phyloP scores from a whole-genome alignment of 2,113 vertebrate species.

The human (Homo sapiens) region DNA sequence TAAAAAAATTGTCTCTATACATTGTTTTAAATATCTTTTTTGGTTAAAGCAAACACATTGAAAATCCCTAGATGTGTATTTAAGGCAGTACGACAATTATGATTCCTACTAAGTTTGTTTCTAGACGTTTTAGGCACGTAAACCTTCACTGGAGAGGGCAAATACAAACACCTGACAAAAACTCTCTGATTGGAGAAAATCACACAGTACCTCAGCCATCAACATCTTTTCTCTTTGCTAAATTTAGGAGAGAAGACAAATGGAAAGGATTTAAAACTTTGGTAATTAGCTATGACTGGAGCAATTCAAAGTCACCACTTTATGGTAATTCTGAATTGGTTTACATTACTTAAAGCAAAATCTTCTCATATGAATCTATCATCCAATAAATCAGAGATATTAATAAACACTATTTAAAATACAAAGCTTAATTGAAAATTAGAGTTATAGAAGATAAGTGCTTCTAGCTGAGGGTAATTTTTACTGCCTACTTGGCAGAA shows the following conservation, averaged over 20 bases:
- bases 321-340: conserved; percentile 33
- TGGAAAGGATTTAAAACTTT: conserved; percentile 55
- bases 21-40: neutral
- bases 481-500: neutral
- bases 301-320: conserved; percentile 58
- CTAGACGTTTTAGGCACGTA: neutral
- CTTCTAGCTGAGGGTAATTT: neutral
- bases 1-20: neutral
- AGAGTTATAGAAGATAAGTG: neutral
- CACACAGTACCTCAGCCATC: conserved; percentile 48
- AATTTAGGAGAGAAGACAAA: conserved; percentile 69
- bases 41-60: neutral
- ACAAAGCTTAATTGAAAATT: neutral
- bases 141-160: neutral
- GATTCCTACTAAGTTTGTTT: conserved; percentile 38
- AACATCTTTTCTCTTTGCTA: conserved; percentile 54
- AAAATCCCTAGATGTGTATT: conserved; percentile 25
- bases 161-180: conserved; percentile 55
- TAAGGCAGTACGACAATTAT: neutral
- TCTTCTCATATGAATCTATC: neutral
- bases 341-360: conserved; percentile 61
- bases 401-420: conserved; percentile 26
- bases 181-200: conserved; percentile 64
- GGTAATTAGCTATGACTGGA: conserved; percentile 59
- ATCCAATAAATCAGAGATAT: conserved; percentile 34